A percentile compares a stretch with the other conserved stretches of the same genome.
Evolutionary conservation across 2,797 vertebrate genomes (phyloP).

Genomic region (Sarcoramphus papa): DNA sequence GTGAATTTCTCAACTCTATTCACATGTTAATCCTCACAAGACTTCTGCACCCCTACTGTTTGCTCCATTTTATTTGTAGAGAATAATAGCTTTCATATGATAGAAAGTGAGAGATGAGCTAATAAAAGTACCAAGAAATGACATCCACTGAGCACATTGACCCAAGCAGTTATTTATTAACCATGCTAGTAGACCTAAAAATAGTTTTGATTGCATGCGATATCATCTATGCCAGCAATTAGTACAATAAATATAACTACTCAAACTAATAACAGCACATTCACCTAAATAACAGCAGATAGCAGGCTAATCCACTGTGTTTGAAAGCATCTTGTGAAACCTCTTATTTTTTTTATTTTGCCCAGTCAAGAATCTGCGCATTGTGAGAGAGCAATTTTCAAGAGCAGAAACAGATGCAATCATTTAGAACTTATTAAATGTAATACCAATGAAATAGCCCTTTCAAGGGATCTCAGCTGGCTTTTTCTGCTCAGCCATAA

Average conservation of each 20-base stretch:
- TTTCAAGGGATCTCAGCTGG: background rate
- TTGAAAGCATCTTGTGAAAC: background rate
- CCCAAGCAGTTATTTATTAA: background rate
- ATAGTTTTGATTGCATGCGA: background rate
- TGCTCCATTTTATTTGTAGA: background rate
- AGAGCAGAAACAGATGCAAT: background rate
- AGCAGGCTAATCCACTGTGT: background rate
- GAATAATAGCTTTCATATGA: background rate
- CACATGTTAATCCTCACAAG: background rate
- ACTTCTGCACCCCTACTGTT: background rate
- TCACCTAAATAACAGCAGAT: background rate
- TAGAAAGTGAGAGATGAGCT: constrained; percentile 5
- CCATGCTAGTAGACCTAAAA: background rate
- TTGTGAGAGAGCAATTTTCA: background rate
- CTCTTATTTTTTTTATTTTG: background rate
- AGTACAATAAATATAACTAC: background rate
- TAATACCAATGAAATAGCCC: background rate
- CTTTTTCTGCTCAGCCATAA: background rate
- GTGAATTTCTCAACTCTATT: background rate
- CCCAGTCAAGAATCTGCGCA: background rate
- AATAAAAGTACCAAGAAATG: constrained; percentile 28
- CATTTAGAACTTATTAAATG: background rate
- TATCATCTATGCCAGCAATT: background rate
- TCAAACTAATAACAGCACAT: background rate
- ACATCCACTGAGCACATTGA: background rate